These are phyloP conservation scores for Perca flavescens DNA, from an alignment of 2,113 vertebrate species.

Conservation along the genomic window DNA sequence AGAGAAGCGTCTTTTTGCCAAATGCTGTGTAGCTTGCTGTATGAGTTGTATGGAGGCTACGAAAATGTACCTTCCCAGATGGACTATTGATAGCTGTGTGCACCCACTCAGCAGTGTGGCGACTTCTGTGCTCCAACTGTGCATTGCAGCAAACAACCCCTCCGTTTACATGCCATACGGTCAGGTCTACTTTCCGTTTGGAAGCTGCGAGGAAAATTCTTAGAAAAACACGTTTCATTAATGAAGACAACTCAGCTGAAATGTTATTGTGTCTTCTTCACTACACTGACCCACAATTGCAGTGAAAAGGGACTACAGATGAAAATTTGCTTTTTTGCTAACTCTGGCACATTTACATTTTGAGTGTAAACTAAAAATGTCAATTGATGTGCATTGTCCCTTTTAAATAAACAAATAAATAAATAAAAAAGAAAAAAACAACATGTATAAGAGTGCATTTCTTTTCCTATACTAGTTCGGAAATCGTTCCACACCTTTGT, in stretches of 20 bases:
- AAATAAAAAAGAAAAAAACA: not conserved
- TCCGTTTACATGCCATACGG: constrained; percentile 8
- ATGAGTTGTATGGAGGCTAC: not conserved
- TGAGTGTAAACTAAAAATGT: too few relatives aligned
- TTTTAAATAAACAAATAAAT: too few relatives aligned
- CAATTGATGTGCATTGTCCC: too few relatives aligned
- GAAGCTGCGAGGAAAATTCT: constrained; percentile 7
- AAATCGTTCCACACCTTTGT: not conserved
- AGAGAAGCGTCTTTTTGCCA: not conserved
- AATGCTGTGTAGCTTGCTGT: not conserved
- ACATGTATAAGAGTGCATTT: not conserved
- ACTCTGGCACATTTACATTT: too few relatives aligned
- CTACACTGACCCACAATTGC: not conserved
- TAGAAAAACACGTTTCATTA: constrained; percentile 21
- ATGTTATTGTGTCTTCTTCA: not conserved
- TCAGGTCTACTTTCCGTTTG: not conserved
- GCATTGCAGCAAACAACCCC: constrained; percentile 7
- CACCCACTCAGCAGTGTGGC: not conserved
- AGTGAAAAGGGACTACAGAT: not conserved
- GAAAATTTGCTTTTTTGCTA: too few relatives aligned
- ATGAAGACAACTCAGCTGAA: constrained; percentile 10
- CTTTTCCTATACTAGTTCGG: not conserved
- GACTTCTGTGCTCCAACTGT: constrained; percentile 11
- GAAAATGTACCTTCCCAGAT: not conserved
- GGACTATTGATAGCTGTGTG: not conserved